These are phyloP conservation scores for Mobula birostris DNA, from an alignment of 2,113 vertebrate species.

Conservation along the genomic window DNA sequence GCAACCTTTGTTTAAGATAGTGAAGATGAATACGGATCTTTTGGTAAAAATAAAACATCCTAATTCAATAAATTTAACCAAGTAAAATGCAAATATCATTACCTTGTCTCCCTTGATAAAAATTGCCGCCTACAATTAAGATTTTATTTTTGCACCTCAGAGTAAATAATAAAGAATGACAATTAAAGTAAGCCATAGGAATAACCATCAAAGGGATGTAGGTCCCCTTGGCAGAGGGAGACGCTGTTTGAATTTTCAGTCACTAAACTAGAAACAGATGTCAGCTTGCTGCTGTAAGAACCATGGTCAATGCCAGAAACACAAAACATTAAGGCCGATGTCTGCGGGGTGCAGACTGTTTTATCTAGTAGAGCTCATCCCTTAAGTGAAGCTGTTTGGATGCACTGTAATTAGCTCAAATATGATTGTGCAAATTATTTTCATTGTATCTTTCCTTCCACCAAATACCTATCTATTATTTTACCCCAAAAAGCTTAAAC, in stretches of 20 bases:
- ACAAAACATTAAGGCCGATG: slow-evolving; percentile 25
- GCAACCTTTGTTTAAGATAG: not conserved
- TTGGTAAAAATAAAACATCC: not conserved
- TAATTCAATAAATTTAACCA: not conserved
- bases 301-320: slow-evolving; percentile 45
- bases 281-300: slow-evolving; percentile 47
- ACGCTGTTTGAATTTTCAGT: slow-evolving; percentile 51
- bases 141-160: slow-evolving; percentile 58
- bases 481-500: not conserved
- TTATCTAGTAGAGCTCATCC: not conserved
- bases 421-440: not conserved
- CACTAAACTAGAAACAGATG: slow-evolving; percentile 69
- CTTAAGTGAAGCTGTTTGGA: not conserved
- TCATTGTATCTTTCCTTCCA: not conserved
- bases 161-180: slow-evolving; percentile 65
- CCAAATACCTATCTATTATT: not conserved
- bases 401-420: not conserved
- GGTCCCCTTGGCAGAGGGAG: slow-evolving; percentile 55
- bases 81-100: not conserved
- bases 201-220: slow-evolving; percentile 57
- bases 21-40: not conserved
- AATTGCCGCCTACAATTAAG: not conserved
- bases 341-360: not conserved
- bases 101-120: not conserved
- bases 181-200: slow-evolving; percentile 58